Base-by-base conservation (phyloP, 2,888 invertebrate species). In the Acleris sparsana region DNA sequence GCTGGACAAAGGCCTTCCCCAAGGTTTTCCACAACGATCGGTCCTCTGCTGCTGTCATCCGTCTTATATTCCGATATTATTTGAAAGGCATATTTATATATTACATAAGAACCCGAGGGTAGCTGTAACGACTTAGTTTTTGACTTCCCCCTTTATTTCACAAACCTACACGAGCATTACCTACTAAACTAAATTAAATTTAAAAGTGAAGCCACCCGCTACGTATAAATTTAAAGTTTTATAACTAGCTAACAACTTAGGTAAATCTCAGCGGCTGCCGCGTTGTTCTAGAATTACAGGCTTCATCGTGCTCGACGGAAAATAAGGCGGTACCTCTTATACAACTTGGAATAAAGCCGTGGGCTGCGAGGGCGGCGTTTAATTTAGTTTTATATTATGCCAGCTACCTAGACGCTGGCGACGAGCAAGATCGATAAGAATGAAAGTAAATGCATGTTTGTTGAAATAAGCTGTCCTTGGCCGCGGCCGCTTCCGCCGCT, bases 401-500 rank as follows among this genome's bases (percentile, higher is more conserved):
- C 33, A 33, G 33, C 33, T 33, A 33, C 33, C 9, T 18, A 29
- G 52, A 33, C 22, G 18, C 52, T 18, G 44, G 13, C 52, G 52
- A 53, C 62, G 20, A 52, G 29, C 33, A 53, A 57, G 58, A 68
- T 64, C 64, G 57, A 68, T 68, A 68, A 66, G 60, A 53, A 58
- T 52, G 64, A 57, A 63, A 51, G 65, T 66, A 69, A 62, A 62
- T 65, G 62, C 71, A 75, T 76, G 73, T 70, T 72, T 69, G 70
- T 77, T 75, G 71, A 73, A 75, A 80, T 76, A 76, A 80, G 73
- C 59, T 74, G 81, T 74, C 80, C 83, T 80, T 82, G 82, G 80
- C 79, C 77, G 72, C 72, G 71, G 71, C 71, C 69, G 70, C 67
- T 79, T 80, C 76, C 77, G 75, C 68, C 69, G 71, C 71, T 72